phyloP scores from a whole-genome alignment of 1,140 invertebrate genomes.

The Drosophila takahashii region DNA sequence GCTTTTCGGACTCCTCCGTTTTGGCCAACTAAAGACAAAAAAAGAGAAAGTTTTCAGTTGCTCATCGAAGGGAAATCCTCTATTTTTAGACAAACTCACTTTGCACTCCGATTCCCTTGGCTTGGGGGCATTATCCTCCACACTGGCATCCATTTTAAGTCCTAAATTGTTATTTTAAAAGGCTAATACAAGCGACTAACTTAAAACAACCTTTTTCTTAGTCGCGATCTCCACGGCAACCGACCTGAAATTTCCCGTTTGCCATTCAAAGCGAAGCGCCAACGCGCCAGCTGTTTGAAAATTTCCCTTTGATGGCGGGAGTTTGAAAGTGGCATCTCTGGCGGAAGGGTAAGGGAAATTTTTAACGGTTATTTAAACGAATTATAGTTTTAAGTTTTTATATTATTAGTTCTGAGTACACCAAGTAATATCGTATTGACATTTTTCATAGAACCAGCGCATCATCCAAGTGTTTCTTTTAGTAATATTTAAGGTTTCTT shows the following conservation, averaged over 20 bases:
- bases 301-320: constrained; percentile 16
- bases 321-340: constrained; percentile 8
- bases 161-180: constrained; percentile 9
- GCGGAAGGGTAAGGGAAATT: not conserved
- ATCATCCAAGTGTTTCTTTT: too few relatives aligned
- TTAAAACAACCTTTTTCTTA: constrained; percentile 41
- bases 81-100: constrained; percentile 5
- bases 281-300: not conserved
- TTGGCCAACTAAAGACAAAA: constrained; percentile 23
- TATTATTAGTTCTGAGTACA: too few relatives aligned
- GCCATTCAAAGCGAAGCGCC: constrained; percentile 20
- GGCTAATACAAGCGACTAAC: constrained; percentile 13
- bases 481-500: too few relatives aligned
- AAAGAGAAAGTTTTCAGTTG: constrained; percentile 49
- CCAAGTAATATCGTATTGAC: too few relatives aligned
- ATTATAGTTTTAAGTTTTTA: too few relatives aligned
- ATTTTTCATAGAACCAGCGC: too few relatives aligned
- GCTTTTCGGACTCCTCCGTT: constrained; percentile 14
- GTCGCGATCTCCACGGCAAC: constrained; percentile 30
- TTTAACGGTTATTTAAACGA: constrained; percentile 80
- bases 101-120: not conserved
- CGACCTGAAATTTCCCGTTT: constrained; percentile 31
- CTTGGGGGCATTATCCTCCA: constrained; percentile 9
- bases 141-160: constrained; percentile 29
- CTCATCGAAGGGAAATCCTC: not conserved